A percentile compares a stretch with the other conserved stretches of the same genome.
These are phyloP conservation scores for Heterotilapia buettikoferi DNA, from an alignment of 2,113 vertebrate genomes.

Conservation along the genomic window DNA sequence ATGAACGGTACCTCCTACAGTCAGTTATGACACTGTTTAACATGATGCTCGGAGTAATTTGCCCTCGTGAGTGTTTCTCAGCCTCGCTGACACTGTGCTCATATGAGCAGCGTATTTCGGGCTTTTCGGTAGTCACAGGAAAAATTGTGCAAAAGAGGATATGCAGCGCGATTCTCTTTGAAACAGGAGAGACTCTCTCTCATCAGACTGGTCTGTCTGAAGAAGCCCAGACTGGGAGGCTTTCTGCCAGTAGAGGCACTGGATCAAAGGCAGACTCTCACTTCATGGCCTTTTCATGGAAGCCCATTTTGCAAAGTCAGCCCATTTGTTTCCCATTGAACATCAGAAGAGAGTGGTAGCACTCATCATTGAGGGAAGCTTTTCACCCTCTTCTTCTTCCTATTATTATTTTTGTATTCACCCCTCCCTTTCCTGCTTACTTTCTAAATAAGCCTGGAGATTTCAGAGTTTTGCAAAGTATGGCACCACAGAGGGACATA, in stretches of 20 bases:
- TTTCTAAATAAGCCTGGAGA: neutral
- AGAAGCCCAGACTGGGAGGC: neutral
- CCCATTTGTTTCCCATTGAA: slow-evolving; percentile 37
- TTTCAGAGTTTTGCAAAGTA: neutral
- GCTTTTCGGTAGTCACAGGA: neutral
- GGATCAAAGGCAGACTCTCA: slow-evolving; percentile 39
- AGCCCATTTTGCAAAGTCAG: slow-evolving; percentile 10
- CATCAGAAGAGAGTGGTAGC: slow-evolving; percentile 8
- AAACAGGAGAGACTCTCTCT: neutral
- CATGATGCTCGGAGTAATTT: neutral
- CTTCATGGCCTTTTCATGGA: slow-evolving; percentile 8
- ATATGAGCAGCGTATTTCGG: neutral
- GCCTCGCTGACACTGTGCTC: neutral
- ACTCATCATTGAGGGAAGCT: neutral
- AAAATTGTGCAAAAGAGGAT: neutral
- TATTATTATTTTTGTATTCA: neutral
- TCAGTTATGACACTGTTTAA: neutral
- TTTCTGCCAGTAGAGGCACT: slow-evolving; percentile 1
- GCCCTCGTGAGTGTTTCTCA: neutral
- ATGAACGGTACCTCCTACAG: slow-evolving; percentile 1
- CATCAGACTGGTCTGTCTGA: neutral
- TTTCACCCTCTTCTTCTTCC: neutral
- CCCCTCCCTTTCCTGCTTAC: neutral
- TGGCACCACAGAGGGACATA: neutral
- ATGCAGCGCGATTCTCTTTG: neutral